These are phyloP conservation scores for Pseudobourletiella spinata DNA, from an alignment of 1,140 invertebrate genomes.

Conservation along the genomic window DNA sequence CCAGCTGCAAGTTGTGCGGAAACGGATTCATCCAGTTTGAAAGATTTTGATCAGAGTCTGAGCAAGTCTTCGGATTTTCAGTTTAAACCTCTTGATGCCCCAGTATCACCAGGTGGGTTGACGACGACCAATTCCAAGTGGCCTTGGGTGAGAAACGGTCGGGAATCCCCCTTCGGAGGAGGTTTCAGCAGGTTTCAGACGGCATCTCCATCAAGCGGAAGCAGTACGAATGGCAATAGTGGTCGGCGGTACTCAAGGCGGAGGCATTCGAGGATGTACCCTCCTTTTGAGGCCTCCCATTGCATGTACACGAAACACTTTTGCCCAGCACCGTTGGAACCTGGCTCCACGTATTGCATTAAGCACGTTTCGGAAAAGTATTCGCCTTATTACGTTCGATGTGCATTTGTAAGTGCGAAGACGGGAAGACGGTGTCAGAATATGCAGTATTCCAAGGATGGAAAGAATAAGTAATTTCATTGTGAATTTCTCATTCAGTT, in stretches of 20 bases:
- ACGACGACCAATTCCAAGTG: neutral
- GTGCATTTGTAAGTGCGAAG: neutral
- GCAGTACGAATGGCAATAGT: neutral
- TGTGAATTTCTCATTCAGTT: no score
- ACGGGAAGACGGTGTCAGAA: constrained; percentile 1
- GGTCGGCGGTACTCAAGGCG: neutral
- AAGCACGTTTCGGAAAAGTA: constrained; percentile 2
- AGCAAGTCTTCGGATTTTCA: neutral
- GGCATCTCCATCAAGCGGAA: neutral
- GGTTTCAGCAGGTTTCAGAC: neutral
- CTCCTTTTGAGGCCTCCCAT: neutral
- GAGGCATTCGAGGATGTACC: neutral
- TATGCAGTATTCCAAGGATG: constrained; percentile 1
- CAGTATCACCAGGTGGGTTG: neutral
- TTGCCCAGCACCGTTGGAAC: neutral
- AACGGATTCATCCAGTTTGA: no score
- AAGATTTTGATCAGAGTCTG: neutral
- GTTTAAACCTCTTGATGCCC: neutral
- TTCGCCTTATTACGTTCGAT: constrained; percentile 5
- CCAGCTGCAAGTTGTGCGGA: neutral
- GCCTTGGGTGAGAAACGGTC: neutral
- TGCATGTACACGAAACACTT: constrained; percentile 2
- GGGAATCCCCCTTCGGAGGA: neutral
- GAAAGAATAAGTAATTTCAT: constrained; percentile 2
- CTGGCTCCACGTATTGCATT: neutral